Evolutionary conservation across 1,140 invertebrate species (phyloP), one percentile per base, ranked within the genome.

Genomic region (Ladona fulva): DNA sequence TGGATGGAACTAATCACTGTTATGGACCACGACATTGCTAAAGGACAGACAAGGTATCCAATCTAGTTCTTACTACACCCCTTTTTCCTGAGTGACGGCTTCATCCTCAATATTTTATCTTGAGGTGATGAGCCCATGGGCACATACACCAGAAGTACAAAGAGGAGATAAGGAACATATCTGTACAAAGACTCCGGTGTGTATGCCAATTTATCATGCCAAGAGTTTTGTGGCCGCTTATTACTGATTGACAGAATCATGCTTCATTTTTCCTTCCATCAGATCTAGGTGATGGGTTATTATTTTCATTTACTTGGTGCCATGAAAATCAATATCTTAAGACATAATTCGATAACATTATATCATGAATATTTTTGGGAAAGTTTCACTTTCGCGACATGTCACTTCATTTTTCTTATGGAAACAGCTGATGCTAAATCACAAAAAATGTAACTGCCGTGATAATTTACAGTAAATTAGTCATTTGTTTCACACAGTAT

Each of bases 91-190:
- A 37, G 29, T 37, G 29, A 37, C 29, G 29, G 52, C 12, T 66
- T 66, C 52, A 66, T 6, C 52, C 52, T 66, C 52, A 66, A 66
- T 66, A 66, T 66, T 66, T 66, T 66, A 66, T 66, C n/a, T 66
- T 66, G 52, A 66, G 52, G 52, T 66, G 12, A 19, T 22, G n/a
- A 66, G 52, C 52, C n/a, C 16, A 66, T 66, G 52, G 52, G 52
- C 52, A 66, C 52, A 66, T 66, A 66, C 52, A 66, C 52, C 52
- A 66, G 52, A 66, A 66, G 52, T 66, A 66, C 52, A 66, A 66
- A 66, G 52, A 66, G 52, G 52, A 66, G 52, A 66, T 66, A 66
- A 19, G 14, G n/a, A 66, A 66, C 52, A 66, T 66, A 66, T 66
- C 52, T 66, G 52, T 66, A 66, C 52, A 66, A 19, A 66, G 52